phyloP scores from a whole-genome alignment of 2,797 vertebrate genomes.

The Nothura maculosa region DNA sequence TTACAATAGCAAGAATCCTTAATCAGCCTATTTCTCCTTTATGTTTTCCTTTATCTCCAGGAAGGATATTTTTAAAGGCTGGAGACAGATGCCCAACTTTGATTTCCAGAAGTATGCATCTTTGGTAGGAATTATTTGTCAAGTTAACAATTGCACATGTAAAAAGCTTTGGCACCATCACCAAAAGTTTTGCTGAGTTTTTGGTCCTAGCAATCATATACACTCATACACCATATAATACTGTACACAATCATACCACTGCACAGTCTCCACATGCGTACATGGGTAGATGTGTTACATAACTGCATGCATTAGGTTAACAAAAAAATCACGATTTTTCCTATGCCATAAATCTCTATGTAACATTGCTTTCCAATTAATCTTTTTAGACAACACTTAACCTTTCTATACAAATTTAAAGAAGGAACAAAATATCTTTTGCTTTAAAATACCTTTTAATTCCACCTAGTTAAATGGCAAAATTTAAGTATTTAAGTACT shows the following conservation, averaged over 20 bases:
- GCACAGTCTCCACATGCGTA: rapidly evolving
- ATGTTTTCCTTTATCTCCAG: neutral
- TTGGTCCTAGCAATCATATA: neutral
- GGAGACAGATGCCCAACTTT: neutral
- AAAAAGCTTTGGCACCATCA: neutral
- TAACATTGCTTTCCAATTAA: neutral
- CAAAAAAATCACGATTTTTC: neutral
- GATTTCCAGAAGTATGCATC: neutral
- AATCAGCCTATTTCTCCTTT: neutral
- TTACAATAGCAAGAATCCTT: rapidly evolving
- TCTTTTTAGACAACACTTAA: neutral
- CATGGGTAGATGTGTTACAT: neutral
- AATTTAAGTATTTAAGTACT: neutral
- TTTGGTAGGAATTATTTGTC: neutral
- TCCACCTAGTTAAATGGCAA: neutral
- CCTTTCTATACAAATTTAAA: neutral
- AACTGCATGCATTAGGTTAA: neutral
- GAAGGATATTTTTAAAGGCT: neutral
- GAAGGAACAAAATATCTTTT: neutral
- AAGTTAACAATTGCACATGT: neutral
- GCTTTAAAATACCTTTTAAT: neutral
- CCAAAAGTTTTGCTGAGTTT: neutral
- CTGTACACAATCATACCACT: neutral
- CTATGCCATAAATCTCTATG: neutral
- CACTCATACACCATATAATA: too few relatives aligned